These are phyloP conservation scores for Cryptops parisi DNA, from an alignment of 2,888 invertebrate genomes.

Conservation along the genomic window DNA sequence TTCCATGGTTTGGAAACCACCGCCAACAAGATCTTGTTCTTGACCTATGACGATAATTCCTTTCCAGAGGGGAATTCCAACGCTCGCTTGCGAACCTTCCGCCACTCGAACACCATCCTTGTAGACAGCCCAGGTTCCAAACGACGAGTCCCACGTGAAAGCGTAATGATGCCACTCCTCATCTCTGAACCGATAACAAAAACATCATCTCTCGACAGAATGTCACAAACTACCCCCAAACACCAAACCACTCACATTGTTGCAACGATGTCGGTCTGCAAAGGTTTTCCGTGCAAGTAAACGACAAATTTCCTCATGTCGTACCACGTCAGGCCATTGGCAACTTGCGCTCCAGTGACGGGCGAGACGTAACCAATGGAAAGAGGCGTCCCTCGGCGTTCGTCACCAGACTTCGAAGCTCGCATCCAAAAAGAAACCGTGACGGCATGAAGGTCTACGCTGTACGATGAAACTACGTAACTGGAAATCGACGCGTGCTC, in stretches of 20 bases:
- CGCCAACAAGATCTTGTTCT: slow-evolving; percentile 48
- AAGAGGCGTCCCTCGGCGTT: slow-evolving; percentile 43
- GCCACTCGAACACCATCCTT: slow-evolving; percentile 41
- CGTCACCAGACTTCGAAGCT: slow-evolving; percentile 39
- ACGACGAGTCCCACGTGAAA: slow-evolving; percentile 3
- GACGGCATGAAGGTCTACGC: slow-evolving; percentile 29
- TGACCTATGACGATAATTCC: slow-evolving; percentile 51
- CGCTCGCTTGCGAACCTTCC: slow-evolving; percentile 39
- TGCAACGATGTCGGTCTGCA: background rate
- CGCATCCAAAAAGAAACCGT: slow-evolving; percentile 50
- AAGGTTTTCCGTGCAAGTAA: slow-evolving; percentile 7
- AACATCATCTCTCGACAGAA: too few species aligned
- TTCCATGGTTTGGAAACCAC: slow-evolving; percentile 48
- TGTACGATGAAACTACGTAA: background rate
- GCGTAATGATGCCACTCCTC: slow-evolving; percentile 50
- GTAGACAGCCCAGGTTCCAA: slow-evolving; percentile 44
- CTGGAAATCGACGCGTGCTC: background rate
- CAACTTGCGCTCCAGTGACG: slow-evolving; percentile 35
- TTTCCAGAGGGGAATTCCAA: slow-evolving; percentile 31
- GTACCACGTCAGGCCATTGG: slow-evolving; percentile 49
- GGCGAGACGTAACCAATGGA: slow-evolving; percentile 40
- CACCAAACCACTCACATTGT: too few species aligned
- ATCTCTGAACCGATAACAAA: too few species aligned
- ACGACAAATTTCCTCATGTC: slow-evolving; percentile 38
- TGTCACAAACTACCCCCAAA: too few species aligned